These are phyloP conservation scores for Acanthococcus lagerstroemiae DNA, from an alignment of 2,888 invertebrate species.

Conservation along the genomic window DNA sequence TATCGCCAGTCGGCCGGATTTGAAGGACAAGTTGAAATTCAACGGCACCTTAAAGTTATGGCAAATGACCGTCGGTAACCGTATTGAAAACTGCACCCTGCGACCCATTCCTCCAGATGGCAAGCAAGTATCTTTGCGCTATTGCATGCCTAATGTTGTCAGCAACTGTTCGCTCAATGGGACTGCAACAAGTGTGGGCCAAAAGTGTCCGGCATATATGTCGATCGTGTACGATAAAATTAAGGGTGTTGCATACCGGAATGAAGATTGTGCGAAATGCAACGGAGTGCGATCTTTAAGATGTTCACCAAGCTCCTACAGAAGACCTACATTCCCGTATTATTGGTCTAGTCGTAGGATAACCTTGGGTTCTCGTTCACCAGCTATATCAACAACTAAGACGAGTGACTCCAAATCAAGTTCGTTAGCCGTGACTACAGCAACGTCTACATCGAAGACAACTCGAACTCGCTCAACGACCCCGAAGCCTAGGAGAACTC, in stretches of 20 bases:
- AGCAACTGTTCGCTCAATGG: neutral
- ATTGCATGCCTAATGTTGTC: neutral
- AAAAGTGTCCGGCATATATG: neutral
- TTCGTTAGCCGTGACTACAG: too few relatives aligned
- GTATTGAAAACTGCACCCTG: neutral
- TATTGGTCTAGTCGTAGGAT: too few relatives aligned
- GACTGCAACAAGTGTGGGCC: neutral
- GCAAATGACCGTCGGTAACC: neutral
- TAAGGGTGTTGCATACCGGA: conserved; percentile 39
- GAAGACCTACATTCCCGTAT: too few relatives aligned
- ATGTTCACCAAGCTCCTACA: too few relatives aligned
- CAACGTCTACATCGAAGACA: too few relatives aligned
- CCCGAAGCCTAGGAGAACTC: too few relatives aligned
- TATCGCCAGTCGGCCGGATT: neutral
- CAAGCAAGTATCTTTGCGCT: neutral
- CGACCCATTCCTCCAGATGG: neutral
- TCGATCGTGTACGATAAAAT: neutral
- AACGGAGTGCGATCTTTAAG: conserved; percentile 42
- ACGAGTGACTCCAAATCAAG: neutral
- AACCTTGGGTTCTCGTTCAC: too few relatives aligned
- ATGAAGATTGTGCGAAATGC: conserved; percentile 44
- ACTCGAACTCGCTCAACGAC: too few relatives aligned
- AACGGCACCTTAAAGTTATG: neutral
- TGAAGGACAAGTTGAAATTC: neutral
- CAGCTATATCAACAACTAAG: neutral